Percentiles rank a stretch among this genome's conserved stretches.
Evolutionary conservation across 2,888 invertebrate species (phyloP).

Genomic region (Endotricha flammealis): DNA sequence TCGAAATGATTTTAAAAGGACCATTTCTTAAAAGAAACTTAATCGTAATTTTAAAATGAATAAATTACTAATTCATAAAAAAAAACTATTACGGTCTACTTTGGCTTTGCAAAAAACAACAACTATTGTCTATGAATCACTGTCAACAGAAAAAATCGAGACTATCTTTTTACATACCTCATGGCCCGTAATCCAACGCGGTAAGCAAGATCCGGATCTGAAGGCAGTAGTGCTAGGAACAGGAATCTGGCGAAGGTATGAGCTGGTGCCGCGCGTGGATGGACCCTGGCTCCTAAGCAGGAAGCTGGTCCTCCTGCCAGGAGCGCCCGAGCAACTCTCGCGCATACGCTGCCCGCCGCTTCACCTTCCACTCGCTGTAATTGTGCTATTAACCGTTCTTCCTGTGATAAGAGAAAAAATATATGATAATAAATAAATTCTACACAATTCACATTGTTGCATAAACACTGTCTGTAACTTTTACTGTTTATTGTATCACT

Average conservation of each 20-base stretch:
- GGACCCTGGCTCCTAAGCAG: conserved; percentile 84
- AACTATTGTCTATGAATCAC: too few species aligned
- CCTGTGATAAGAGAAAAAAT: conserved; percentile 72
- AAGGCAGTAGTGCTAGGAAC: conserved; percentile 85
- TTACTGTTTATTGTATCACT: too few species aligned
- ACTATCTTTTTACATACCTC: conserved; percentile 46
- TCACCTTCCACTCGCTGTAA: conserved; percentile 88
- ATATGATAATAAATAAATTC: too few species aligned
- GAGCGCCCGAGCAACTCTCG: conserved; percentile 82
- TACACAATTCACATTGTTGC: neutral
- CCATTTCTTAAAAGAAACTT: too few species aligned
- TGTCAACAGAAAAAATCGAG: neutral
- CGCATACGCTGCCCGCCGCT: conserved; percentile 82
- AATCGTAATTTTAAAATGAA: too few species aligned
- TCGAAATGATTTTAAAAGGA: too few species aligned
- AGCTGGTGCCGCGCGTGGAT: conserved; percentile 89
- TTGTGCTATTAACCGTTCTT: conserved; percentile 86
- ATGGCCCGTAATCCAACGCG: conserved; percentile 87
- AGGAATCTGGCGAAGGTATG: conserved; percentile 90
- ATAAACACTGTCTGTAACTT: too few species aligned
- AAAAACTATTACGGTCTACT: too few species aligned
- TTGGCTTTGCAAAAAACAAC: too few species aligned
- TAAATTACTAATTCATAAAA: too few species aligned
- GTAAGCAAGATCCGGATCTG: conserved; percentile 88
- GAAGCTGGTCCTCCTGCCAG: conserved; percentile 88